These are phyloP conservation scores for Cygnus buccinator DNA, from an alignment of 2,113 vertebrate species.

Conservation along the genomic window DNA sequence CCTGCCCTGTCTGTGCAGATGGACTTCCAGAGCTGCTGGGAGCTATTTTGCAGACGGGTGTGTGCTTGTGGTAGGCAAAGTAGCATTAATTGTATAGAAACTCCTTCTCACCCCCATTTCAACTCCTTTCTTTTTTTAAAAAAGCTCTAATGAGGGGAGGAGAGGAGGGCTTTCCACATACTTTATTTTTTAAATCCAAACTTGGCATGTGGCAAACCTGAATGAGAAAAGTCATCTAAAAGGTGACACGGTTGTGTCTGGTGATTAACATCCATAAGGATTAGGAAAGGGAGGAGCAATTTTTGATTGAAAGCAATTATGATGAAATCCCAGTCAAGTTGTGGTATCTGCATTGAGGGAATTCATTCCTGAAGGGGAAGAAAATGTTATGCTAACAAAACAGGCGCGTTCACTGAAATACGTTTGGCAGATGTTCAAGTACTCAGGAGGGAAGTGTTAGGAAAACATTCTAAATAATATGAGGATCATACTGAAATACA, in stretches of 20 bases:
- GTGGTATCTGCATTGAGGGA: not conserved
- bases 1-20: not conserved
- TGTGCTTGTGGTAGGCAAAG: not conserved
- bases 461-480: not conserved
- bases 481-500: not conserved
- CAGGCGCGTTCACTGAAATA: not conserved
- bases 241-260: not conserved
- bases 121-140: too few relatives aligned
- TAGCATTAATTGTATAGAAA: accelerated
- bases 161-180: not conserved
- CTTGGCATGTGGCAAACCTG: too few relatives aligned
- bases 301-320: not conserved
- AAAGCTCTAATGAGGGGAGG: not conserved
- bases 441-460: not conserved
- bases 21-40: accelerated
- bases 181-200: not conserved
- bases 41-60: not conserved
- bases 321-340: not conserved
- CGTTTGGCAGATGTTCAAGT: not conserved
- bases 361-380: not conserved
- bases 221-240: not conserved
- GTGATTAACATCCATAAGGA: not conserved
- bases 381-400: not conserved
- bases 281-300: not conserved
- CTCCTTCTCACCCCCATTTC: too few relatives aligned